Evolutionary conservation across 2,888 invertebrate genomes (phyloP), one percentile per base, ranked within the genome.

Genomic region (Malthinus seriepunctatus): DNA sequence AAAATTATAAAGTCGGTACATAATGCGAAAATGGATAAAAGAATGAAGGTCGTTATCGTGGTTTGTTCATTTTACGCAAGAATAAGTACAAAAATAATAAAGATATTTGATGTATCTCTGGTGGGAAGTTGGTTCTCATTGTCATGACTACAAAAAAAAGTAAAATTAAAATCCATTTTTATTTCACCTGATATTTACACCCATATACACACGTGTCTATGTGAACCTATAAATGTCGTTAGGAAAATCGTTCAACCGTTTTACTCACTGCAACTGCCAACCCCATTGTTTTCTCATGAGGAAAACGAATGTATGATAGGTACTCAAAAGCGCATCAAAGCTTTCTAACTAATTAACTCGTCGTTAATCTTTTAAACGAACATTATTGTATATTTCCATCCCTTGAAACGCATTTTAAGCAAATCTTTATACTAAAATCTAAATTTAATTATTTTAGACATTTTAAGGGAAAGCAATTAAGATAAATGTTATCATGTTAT

Each of bases 21-120:
- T 23, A 23, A 23, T 23, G 23, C n/a, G 12, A 15, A 14, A 42
- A 42, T 23, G 15, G 8, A 15, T 23, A 1, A 15, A 42, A 5
- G 23, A 42, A 42, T 12, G 15, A 42, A 42, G 39, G 39, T 42
- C 23, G 23, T 15, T 14, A 23, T 42, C 39, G 39, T 23, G 39
- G 39, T 42, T 42, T 42, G 15, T 23, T 42, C 39, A 42, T 42
- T 42, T 42, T 42, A 42, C 39, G 39, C 39, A 42, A 42, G 39
- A 42, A 42, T 42, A 42, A 42, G n/a, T 23, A n/a, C 39, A 15
- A 42, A 39, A 42, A 12, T 42, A 42, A 42, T 42, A 42, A 42
- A 42, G 39, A 15, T 14, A 9, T 42, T 42, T 42, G 12, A 39
- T 39, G 23, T 23, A 23, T 23, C 23, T 23, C 23, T 2, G 23